Evolutionary conservation across 2,113 vertebrate genomes (phyloP), one percentile per base, ranked within the genome.

Genomic region (Pan troglodytes): DNA sequence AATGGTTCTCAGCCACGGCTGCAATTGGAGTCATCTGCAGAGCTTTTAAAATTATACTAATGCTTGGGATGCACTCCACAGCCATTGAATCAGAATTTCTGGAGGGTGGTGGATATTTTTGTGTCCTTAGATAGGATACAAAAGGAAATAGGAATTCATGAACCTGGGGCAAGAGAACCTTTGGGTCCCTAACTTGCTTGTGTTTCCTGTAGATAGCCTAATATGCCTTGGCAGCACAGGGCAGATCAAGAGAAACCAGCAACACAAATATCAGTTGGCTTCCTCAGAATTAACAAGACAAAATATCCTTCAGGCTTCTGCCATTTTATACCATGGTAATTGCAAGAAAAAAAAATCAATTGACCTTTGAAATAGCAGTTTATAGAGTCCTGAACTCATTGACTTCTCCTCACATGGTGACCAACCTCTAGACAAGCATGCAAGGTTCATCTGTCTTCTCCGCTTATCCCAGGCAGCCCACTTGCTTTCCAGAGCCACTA

Each of bases 281-380:
- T 85, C 83, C 10, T 73, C 92, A 81, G 72, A 86, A 94, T 88
- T 85, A 97, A 87, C 8, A 88, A 32, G 50, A 84, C 72, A 83
- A 91, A 95, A 88, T 72, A 2, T 48, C 38, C 64, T 75, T 86
- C 8, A 88, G 84, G 88, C 2, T 57, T 85, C 23, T 82, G 59
- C 25, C 38, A 57, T 8, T 16, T 72, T 40, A 92, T 57, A 45
- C 10, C 70, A 64, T 0, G 68, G 8, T 8, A 8, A 52, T 89
- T 67, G 79, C 35, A 96, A 35, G 86, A 11, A n/a, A 35, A 68
- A 64, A 32, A 45, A 97, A 25, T 1, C 0, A 32, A 48, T 40
- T 27, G 73, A n/a, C 43, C 61, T 93, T 96, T 87, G 14, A 82
- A 93, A 95, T 5, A 70, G 9, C 25, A 93, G 6, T 73, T 94